These are phyloP conservation scores for Sula dactylatra DNA, from an alignment of 2,113 vertebrate species.

Conservation along the genomic window DNA sequence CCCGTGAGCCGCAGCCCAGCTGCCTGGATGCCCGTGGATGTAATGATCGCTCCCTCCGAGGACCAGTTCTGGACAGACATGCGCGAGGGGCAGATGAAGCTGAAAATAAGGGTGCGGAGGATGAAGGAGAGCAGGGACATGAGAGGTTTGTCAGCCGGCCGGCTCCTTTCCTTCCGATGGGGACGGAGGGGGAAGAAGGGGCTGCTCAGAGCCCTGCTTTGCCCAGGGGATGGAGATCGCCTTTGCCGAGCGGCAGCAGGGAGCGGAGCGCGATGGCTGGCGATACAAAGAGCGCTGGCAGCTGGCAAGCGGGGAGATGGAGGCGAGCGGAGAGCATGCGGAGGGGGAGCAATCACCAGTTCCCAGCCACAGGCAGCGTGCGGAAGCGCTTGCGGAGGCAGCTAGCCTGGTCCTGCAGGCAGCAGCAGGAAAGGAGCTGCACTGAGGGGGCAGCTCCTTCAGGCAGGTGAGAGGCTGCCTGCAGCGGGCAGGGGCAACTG, in stretches of 20 bases:
- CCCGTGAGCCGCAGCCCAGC: conserved; percentile 23
- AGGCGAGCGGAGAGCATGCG: background rate
- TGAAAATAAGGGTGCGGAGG: conserved; percentile 90
- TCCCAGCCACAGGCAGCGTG: background rate
- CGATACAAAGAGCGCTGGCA: background rate
- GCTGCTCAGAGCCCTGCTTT: background rate
- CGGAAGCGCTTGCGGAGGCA: background rate
- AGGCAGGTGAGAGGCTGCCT: background rate
- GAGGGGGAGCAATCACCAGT: background rate
- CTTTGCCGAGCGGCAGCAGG: background rate
- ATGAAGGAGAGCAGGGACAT: conserved; percentile 88
- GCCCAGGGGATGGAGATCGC: background rate
- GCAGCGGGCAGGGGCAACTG: background rate
- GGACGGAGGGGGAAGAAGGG: background rate
- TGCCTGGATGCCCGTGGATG: conserved; percentile 83
- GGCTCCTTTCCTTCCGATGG: conserved; percentile 14
- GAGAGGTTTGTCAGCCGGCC: conserved; percentile 80
- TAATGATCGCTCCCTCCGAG: conserved; percentile 81
- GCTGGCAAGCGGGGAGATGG: background rate
- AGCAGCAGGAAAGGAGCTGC: background rate
- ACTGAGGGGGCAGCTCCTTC: background rate
- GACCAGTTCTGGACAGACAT: conserved; percentile 84
- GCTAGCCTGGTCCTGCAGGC: background rate
- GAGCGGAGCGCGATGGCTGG: background rate
- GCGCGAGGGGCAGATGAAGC: conserved; percentile 85